A percentile compares a stretch with the other conserved stretches of the same genome.
Conservation (phyloP, 2,797 vertebrate species). For the Chromis chromis region DNA sequence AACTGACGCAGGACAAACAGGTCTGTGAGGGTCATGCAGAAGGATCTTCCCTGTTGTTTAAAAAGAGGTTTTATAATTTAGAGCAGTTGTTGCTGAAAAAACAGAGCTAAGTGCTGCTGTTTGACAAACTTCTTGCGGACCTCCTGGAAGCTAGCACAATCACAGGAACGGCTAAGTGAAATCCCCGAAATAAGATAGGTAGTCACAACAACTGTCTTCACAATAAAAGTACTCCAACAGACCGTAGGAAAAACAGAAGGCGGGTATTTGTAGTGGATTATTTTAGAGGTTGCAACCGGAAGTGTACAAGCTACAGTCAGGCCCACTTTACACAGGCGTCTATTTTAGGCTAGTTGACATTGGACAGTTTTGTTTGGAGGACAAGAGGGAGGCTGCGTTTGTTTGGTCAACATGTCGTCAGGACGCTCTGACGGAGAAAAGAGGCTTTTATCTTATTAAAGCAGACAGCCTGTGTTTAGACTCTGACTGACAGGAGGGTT, state of each 20-base stretch:
- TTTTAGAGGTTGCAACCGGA: not conserved
- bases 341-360: slow-evolving; percentile 64
- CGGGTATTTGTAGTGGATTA: fast-evolving
- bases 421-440: not conserved
- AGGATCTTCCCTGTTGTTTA: not conserved
- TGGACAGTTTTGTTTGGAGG: slow-evolving; percentile 57
- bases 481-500: not conserved
- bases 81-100: too few relatives aligned
- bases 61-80: not conserved
- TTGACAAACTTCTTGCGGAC: not conserved
- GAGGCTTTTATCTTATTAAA: not conserved
- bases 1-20: not conserved
- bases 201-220: not conserved
- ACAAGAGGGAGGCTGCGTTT: slow-evolving; percentile 11
- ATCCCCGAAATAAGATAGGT: not conserved
- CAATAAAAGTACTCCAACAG: slow-evolving; percentile 10
- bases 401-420: too few relatives aligned
- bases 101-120: not conserved
- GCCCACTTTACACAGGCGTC: not conserved
- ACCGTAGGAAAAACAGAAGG: fast-evolving
- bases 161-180: not conserved
- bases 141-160: slow-evolving; percentile 1
- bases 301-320: not conserved
- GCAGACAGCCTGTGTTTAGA: not conserved
- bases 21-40: too few relatives aligned